These are phyloP conservation scores for Tridacna crocea DNA, from an alignment of 2,888 invertebrate genomes.

Conservation along the genomic window DNA sequence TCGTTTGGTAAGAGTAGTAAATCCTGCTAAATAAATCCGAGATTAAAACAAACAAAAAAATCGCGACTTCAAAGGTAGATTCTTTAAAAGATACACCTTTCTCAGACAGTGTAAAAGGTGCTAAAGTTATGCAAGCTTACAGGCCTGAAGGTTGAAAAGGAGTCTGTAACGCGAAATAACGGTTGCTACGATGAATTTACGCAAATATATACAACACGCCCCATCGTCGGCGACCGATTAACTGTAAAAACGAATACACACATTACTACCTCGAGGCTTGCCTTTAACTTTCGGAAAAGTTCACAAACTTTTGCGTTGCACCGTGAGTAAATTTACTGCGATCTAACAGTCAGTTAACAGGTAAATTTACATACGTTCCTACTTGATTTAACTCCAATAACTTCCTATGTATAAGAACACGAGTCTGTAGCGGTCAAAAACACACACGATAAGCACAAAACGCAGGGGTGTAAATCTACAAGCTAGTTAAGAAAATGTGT, in stretches of 20 bases:
- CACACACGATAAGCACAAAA: conserved; percentile 4
- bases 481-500: neutral
- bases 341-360: conserved; percentile 7
- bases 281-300: neutral
- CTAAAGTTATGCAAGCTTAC: too few species aligned
- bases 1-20: too few species aligned
- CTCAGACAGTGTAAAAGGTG: too few species aligned
- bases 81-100: too few species aligned
- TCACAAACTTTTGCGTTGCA: conserved; percentile 16
- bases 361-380: conserved; percentile 25
- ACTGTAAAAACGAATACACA: conserved; percentile 4
- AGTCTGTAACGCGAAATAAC: too few species aligned
- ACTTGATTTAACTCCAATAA: conserved; percentile 21
- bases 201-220: too few species aligned
- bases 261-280: neutral
- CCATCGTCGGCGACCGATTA: too few species aligned
- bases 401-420: neutral
- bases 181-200: too few species aligned
- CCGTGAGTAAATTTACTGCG: conserved; percentile 17
- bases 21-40: too few species aligned
- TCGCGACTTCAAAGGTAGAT: too few species aligned
- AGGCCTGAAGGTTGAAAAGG: too few species aligned
- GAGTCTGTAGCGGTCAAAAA: neutral
- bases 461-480: conserved; percentile 4
- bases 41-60: too few species aligned